Base-by-base conservation (phyloP, 2,888 invertebrate genomes). In the Idaea biselata region DNA sequence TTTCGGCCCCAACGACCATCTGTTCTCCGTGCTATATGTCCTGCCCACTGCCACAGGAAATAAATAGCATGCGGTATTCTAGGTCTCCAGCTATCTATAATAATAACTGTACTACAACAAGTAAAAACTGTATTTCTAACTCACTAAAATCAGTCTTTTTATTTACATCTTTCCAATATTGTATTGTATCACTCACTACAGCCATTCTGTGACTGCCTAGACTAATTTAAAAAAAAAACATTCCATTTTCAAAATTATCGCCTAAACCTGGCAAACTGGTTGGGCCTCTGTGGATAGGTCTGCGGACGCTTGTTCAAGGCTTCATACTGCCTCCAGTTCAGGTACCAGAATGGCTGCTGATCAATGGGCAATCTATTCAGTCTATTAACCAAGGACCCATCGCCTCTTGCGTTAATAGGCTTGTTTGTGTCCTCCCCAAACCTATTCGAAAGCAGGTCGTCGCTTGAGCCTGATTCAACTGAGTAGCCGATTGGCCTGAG, bases 301-400 rank as follows among this genome's bases (percentile, higher is more conserved):
- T 86, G 81, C 0, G 87, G 86, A 0, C 78, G 73, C 32, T 80
- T 82, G 33, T 94, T 90, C 6, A 94, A 84, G 0, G 86, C 90
- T 68, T 95, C 94, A 58, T 95, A 95, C 0, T 93, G 93, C 60
- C 93, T 88, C 73, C 94, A 93, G 77, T 96, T 96, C 18, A 95
- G 68, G 63, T 93, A 93, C 95, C 95, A 95, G 79, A 95, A 95
- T 0, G 96, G 95, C 73, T 93, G 91, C 55, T 93, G 89, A 55
- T 95, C 94, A 55, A 87, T 77, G 0, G 95, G 95, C 89, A 94
- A 88, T 16, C 86, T 79, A 68, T 92, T 93, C 7, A 95, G 79
- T 64, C 93, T 84, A 64, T 95, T 89, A 0, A 95, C 87, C n/a
- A 94, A 81, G 18, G 90, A 83, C 25, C 76, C 79, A 72, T 95